Base-by-base conservation (phyloP, 1,140 invertebrate genomes). In the Agrypnia vestita region DNA sequence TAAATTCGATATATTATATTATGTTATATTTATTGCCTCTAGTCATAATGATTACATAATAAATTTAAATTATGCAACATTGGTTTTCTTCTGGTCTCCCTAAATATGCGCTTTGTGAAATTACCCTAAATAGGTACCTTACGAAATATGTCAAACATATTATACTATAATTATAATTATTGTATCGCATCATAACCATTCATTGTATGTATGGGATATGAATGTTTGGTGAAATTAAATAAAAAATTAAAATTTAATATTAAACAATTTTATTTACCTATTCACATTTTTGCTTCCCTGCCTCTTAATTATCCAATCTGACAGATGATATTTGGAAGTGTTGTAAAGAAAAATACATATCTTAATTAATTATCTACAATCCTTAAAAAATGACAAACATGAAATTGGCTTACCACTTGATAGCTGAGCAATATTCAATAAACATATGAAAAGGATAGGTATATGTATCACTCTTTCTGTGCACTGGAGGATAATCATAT, bases 131-230 rank as follows among this genome's bases (percentile, higher is more conserved):
- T 76, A 80, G 76, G 53, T 82, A 80, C 79, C 76, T 83, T 83
- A 83, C 80, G 82, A 83, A 80, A 78, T 78, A 78, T 80, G 76
- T 83, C 75, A 80, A 80, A 72, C 79, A 83, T 79, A 79, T 79
- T 19, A 76, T 71, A 72, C 19, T 76, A 71, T 76, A 76, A 67
- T 61, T 35, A 49, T 77, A 76, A 80, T 72, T 80, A 82, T 67
- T 80, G 76, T 80, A 83, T 78, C 55, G 76, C 82, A 80, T 83
- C 78, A 83, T 83, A 67, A 79, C 82, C 82, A 83, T 82, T 82
- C 81, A 82, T 82, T 80, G 81, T 76, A 75, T 80, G 81, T 75
- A 77, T 78, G 81, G 78, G 81, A 82, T 82, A 78, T 69, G 81
- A 82, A 80, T 82, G 81, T 75, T 79, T 82, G 81, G 74, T 80